Evolutionary conservation across 2,113 vertebrate genomes (phyloP).

Genomic region (Smithornis capensis): DNA sequence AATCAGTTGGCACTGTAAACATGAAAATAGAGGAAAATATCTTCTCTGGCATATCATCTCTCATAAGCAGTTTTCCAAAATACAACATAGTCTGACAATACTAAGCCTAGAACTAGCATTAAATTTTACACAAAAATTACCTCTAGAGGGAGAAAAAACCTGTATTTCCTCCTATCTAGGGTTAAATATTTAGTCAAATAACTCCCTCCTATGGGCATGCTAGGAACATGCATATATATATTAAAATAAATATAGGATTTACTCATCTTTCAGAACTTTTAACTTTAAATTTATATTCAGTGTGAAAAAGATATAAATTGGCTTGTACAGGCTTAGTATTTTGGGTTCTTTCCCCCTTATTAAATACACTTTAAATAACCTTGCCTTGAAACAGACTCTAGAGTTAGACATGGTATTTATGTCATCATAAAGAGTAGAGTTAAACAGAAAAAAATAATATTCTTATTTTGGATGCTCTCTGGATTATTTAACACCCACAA

Average conservation of each 20-base stretch:
- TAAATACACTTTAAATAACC: neutral
- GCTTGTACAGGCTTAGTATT: neutral
- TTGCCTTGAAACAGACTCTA: neutral
- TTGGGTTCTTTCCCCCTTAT: fast-evolving
- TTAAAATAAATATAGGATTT: neutral
- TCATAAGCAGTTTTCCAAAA: neutral
- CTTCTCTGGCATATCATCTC: neutral
- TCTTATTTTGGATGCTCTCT: neutral
- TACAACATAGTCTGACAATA: neutral
- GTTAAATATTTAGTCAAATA: neutral
- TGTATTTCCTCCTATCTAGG: neutral
- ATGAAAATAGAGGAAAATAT: neutral
- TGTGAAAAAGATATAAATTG: neutral
- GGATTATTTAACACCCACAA: neutral
- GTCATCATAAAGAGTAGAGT: neutral
- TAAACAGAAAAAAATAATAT: neutral
- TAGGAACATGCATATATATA: neutral
- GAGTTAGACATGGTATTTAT: neutral
- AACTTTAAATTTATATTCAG: neutral
- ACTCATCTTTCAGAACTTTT: neutral
- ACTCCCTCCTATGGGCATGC: neutral
- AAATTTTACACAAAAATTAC: neutral
- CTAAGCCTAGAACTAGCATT: neutral
- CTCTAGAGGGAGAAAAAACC: neutral
- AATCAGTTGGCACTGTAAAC: fast-evolving